phyloP scores from a whole-genome alignment of 2,797 vertebrate species.

The Cyprinodon diabolis region DNA sequence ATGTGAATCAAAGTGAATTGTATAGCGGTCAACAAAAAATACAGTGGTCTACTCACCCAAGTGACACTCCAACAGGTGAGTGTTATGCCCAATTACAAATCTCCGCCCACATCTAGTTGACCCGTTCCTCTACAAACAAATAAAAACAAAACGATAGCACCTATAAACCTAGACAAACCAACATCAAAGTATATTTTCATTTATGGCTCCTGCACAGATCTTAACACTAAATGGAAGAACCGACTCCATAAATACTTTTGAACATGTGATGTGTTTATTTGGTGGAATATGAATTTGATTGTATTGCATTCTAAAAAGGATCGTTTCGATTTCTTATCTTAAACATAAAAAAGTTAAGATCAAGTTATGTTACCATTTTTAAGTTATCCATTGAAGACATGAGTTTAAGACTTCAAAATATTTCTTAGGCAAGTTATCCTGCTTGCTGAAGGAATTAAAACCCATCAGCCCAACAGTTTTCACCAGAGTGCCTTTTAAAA shows the following conservation, averaged over 20 bases:
- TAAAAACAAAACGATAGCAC: too few relatives aligned
- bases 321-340: not conserved
- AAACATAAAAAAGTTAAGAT: not conserved
- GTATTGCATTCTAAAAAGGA: not conserved
- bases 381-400: conserved; percentile 12
- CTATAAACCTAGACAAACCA: too few relatives aligned
- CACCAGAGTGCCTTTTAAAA: conserved; percentile 60
- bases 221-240: too few relatives aligned
- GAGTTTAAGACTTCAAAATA: conserved; percentile 43
- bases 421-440: conserved; percentile 45
- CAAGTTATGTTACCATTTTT: not conserved
- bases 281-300: not conserved
- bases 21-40: too few relatives aligned
- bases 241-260: not conserved
- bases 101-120: too few relatives aligned
- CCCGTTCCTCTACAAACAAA: too few relatives aligned
- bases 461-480: conserved; percentile 63
- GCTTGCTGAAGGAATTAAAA: conserved; percentile 53
- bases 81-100: too few relatives aligned
- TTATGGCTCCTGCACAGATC: too few relatives aligned
- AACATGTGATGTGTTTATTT: not conserved
- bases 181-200: too few relatives aligned
- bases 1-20: too few relatives aligned
- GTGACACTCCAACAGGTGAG: too few relatives aligned
- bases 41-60: too few relatives aligned